Conservation (phyloP, 2,888 invertebrate genomes). For the Drosophila conformis region DNA sequence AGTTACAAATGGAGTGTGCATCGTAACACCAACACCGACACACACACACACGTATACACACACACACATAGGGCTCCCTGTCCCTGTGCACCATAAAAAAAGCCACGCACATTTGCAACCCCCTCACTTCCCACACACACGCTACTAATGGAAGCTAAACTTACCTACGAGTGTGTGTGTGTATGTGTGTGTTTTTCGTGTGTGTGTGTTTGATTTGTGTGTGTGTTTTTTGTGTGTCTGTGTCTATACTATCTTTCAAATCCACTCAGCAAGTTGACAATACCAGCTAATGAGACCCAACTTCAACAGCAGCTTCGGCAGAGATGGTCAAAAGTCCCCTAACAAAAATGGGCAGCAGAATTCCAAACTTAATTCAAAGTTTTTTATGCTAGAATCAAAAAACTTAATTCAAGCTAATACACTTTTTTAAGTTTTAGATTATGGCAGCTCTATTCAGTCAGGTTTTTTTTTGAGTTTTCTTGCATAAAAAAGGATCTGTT, state of each 20-base stretch:
- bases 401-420: neutral
- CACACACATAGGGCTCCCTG: conserved; percentile 18
- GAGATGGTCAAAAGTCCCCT: neutral
- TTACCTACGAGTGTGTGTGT: conserved; percentile 1
- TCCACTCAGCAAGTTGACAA: conserved; percentile 14
- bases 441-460: neutral
- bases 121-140: neutral
- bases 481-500: no score
- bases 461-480: neutral
- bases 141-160: conserved; percentile 41
- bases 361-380: neutral
- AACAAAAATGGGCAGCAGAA: neutral
- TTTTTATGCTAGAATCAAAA: neutral
- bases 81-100: conserved; percentile 39
- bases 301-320: conserved; percentile 39
- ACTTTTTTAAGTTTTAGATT: neutral
- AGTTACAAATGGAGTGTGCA: conserved; percentile 38
- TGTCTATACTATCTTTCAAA: conserved; percentile 2
- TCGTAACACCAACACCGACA: neutral
- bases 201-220: neutral
- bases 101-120: conserved; percentile 31
- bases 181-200: neutral
- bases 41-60: neutral
- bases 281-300: conserved; percentile 35
- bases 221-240: neutral